phyloP scores from a whole-genome alignment of 2,888 invertebrate genomes.

The Pelosia muscerda region DNA sequence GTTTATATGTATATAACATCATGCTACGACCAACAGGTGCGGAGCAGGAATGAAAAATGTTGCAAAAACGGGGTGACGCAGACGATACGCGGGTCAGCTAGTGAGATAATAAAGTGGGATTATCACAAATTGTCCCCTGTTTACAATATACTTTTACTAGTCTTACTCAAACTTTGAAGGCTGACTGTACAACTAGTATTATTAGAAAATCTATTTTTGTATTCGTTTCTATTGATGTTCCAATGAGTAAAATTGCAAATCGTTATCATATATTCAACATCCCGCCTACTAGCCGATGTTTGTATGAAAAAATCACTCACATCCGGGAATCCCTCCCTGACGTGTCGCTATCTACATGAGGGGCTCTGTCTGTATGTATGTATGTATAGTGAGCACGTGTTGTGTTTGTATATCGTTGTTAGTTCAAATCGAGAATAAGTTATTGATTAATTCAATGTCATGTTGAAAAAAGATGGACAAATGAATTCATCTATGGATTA shows the following conservation, averaged over 20 bases:
- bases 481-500: no score
- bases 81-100: no score
- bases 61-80: no score
- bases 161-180: background rate
- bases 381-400: conserved; percentile 98
- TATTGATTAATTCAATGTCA: no score
- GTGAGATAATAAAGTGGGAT: no score
- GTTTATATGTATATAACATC: no score
- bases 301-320: conserved; percentile 27
- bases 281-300: conserved; percentile 3
- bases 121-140: no score
- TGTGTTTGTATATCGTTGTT: conserved; percentile 90
- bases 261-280: conserved; percentile 14
- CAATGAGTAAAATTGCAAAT: conserved; percentile 10
- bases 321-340: conserved; percentile 93
- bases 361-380: conserved; percentile 94
- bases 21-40: no score
- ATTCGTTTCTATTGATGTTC: background rate
- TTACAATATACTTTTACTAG: no score
- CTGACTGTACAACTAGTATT: background rate
- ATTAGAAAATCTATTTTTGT: background rate
- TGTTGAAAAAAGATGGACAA: no score
- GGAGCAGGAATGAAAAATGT: no score
- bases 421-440: conserved; percentile 86
- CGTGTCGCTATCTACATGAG: conserved; percentile 91